phyloP scores from a whole-genome alignment of 2,113 vertebrate species.

The Lycocorax pyrrhopterus region DNA sequence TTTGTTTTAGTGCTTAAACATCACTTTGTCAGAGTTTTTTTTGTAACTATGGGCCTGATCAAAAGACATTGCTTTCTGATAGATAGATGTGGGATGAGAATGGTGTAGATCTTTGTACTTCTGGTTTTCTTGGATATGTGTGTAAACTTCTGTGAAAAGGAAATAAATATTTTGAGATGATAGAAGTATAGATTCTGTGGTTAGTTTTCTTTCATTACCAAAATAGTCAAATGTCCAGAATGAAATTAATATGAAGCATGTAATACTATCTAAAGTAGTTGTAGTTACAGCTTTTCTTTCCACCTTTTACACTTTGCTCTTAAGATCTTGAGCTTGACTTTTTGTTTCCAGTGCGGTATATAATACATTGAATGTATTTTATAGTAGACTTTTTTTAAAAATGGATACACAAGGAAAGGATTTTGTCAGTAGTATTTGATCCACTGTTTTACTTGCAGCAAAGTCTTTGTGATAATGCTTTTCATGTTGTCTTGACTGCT shows the following conservation, averaged over 20 bases:
- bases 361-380: not conserved
- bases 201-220: not conserved
- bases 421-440: not conserved
- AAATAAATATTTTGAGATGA: not conserved
- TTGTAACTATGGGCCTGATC: not conserved
- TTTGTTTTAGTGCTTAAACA: not conserved
- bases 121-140: not conserved
- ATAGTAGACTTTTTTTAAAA: not conserved
- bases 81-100: not conserved
- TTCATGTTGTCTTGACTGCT: not conserved
- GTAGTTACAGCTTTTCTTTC: not conserved
- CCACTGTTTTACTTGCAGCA: not conserved
- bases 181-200: not conserved
- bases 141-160: not conserved
- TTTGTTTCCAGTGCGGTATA: not conserved
- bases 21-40: not conserved
- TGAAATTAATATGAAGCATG: not conserved
- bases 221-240: not conserved
- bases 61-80: not conserved
- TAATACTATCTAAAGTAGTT: not conserved
- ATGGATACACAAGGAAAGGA: not conserved
- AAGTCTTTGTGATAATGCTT: not conserved
- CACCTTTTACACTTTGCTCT: not conserved
- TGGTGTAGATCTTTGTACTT: not conserved
- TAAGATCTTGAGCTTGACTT: not conserved